phyloP scores from a whole-genome alignment of 2,113 vertebrate genomes.

The Hypomesus transpacificus region DNA sequence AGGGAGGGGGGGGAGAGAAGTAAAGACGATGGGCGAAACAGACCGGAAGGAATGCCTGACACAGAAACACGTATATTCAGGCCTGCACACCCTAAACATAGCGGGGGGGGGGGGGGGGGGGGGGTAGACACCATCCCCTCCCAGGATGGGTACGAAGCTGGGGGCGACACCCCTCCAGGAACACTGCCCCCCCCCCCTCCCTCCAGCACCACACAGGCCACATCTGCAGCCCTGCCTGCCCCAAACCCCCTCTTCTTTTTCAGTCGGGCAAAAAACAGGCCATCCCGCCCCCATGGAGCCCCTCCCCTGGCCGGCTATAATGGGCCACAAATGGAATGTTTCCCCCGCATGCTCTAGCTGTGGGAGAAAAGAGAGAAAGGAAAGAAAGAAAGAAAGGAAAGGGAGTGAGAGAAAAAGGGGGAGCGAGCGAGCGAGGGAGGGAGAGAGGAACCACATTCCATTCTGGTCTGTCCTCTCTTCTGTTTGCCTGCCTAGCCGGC shows the following conservation, averaged over 20 bases:
- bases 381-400: constrained; percentile 9
- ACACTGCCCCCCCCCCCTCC: not conserved
- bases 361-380: constrained; percentile 33
- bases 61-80: constrained; percentile 29
- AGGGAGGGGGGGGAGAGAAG: not conserved
- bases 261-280: constrained; percentile 39
- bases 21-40: constrained; percentile 31
- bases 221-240: constrained; percentile 48
- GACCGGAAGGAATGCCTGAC: constrained; percentile 52
- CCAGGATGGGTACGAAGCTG: too few relatives aligned
- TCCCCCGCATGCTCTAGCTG: constrained; percentile 42
- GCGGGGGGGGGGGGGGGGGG: not conserved
- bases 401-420: not conserved
- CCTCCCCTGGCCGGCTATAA: constrained; percentile 47
- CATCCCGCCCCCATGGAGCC: constrained; percentile 37
- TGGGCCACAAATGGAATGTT: constrained; percentile 64
- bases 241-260: constrained; percentile 3
- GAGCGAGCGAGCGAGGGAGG: constrained; percentile 7
- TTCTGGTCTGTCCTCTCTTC: constrained; percentile 37
- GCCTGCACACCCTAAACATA: not conserved
- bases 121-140: not conserved
- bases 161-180: too few relatives aligned
- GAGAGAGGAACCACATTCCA: constrained; percentile 51
- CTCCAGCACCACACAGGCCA: constrained; percentile 20
- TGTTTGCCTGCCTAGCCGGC: constrained; percentile 21